Percentiles rank a stretch among this genome's conserved stretches.
These are phyloP conservation scores for Acanthaster planci DNA, from an alignment of 35 echinoderm and acorn worm species.

Conservation along the genomic window DNA sequence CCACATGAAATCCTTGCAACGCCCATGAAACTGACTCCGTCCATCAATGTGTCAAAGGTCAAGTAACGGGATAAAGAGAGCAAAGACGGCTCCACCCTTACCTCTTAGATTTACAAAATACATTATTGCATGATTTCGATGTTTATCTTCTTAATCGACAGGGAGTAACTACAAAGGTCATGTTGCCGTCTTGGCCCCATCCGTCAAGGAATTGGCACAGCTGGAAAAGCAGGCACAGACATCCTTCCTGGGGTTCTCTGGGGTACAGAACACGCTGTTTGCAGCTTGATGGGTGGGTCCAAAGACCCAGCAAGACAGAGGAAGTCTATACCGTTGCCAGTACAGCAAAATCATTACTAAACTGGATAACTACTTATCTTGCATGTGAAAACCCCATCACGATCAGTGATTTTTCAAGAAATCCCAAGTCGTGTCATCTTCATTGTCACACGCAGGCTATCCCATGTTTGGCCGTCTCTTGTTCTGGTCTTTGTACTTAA, in stretches of 20 bases:
- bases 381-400: no score
- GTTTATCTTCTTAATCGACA: slow-evolving; percentile 45
- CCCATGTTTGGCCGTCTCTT: no score
- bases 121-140: background rate
- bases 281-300: slow-evolving; percentile 36
- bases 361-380: no score
- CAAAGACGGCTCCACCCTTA: no score
- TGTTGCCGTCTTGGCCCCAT: slow-evolving; percentile 81
- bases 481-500: no score
- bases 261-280: slow-evolving; percentile 66
- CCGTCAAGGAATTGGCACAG: slow-evolving; percentile 74
- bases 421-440: no score
- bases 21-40: background rate
- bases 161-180: slow-evolving; percentile 92
- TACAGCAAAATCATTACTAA: no score
- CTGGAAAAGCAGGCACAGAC: slow-evolving; percentile 79
- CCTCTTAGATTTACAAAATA: background rate
- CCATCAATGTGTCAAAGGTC: background rate
- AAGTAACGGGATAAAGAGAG: background rate
- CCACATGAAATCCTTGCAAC: no score
- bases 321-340: no score
- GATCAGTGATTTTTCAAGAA: no score
- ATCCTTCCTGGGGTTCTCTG: slow-evolving; percentile 72
- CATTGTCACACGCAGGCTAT: no score
- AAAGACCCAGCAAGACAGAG: no score